Percentiles rank a stretch among this genome's conserved stretches.
Evolutionary conservation across 37 sponge, comb jelly and placozoan genomes (phyloP).

Genomic region (Eunapius fragilis): DNA sequence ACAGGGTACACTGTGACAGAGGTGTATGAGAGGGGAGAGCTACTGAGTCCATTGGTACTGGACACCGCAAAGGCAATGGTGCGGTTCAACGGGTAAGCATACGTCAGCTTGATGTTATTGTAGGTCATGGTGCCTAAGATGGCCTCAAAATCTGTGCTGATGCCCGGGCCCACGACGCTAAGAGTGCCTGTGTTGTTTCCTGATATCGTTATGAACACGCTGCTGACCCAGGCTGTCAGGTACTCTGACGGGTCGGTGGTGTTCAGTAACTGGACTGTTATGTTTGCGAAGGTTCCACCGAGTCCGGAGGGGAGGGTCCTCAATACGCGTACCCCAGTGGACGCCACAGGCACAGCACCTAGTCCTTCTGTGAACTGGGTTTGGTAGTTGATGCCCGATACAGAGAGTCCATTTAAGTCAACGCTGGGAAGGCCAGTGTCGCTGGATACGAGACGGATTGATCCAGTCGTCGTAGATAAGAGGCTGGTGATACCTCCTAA

Average conservation of each 20-base stretch:
- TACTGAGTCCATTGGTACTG: constrained; percentile 53
- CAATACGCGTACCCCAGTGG: not conserved
- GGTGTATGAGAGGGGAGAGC: constrained; percentile 11
- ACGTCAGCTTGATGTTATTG: constrained; percentile 32
- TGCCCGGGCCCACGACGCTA: constrained; percentile 47
- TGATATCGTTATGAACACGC: constrained; percentile 11
- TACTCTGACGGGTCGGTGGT: constrained; percentile 23
- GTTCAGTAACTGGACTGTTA: constrained; percentile 35
- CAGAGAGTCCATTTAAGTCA: constrained; percentile 35
- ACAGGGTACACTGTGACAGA: constrained; percentile 28
- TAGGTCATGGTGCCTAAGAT: constrained; percentile 36
- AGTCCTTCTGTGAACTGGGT: constrained; percentile 50
- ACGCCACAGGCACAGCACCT: constrained; percentile 21
- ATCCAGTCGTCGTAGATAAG: constrained; percentile 17
- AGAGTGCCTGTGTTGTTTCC: constrained; percentile 2
- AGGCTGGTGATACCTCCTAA: not conserved
- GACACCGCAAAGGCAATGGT: constrained; percentile 27
- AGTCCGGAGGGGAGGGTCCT: constrained; percentile 12
- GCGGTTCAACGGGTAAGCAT: constrained; percentile 14
- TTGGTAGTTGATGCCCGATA: constrained; percentile 33
- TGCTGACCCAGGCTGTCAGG: constrained; percentile 4
- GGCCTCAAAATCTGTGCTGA: constrained; percentile 25
- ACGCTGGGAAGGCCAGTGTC: constrained; percentile 51
- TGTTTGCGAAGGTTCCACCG: constrained; percentile 25
- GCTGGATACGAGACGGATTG: constrained; percentile 30